These are phyloP conservation scores for Luidia sarsii DNA, from an alignment of 53 echinoderm and acorn worm genomes.

Conservation along the genomic window DNA sequence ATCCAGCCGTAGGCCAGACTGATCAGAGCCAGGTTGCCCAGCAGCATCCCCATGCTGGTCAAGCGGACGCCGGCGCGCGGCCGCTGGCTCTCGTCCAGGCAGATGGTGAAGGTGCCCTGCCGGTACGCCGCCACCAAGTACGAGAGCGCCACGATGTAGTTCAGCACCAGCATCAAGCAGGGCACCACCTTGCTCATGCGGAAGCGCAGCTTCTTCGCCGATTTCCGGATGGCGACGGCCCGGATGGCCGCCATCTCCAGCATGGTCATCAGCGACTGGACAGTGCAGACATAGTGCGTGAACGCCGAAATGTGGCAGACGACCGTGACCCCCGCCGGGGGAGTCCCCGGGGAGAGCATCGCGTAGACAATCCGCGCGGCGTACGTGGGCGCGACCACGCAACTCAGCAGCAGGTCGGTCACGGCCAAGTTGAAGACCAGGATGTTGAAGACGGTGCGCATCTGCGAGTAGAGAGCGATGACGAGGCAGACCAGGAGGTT, in stretches of 20 bases:
- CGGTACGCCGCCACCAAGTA: background rate
- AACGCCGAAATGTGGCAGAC: constrained; percentile 27
- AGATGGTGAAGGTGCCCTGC: constrained; percentile 9
- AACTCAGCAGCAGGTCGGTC: background rate
- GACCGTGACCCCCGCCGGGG: background rate
- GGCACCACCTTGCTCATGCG: constrained; percentile 23
- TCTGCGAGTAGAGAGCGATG: constrained; percentile 5
- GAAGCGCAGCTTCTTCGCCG: constrained; percentile 11
- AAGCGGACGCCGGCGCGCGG: background rate
- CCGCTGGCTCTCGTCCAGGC: constrained; percentile 17
- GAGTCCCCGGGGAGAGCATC: background rate
- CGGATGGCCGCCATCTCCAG: constrained; percentile 17
- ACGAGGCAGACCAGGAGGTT: constrained; percentile 38
- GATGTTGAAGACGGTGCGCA: constrained; percentile 24
- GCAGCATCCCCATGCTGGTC: background rate
- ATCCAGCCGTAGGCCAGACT: constrained; percentile 21
- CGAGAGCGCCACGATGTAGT: constrained; percentile 4
- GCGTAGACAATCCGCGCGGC: constrained; percentile 11
- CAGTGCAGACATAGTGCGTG: constrained; percentile 20
- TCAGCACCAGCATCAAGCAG: background rate
- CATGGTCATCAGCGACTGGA: constrained; percentile 34
- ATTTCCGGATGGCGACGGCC: constrained; percentile 17
- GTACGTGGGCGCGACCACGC: constrained; percentile 7
- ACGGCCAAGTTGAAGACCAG: constrained; percentile 12
- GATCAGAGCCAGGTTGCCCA: background rate